Evolutionary conservation across 1,140 invertebrate genomes (phyloP), one percentile per base, ranked within the genome.

Genomic region (Drosophila santomea): DNA sequence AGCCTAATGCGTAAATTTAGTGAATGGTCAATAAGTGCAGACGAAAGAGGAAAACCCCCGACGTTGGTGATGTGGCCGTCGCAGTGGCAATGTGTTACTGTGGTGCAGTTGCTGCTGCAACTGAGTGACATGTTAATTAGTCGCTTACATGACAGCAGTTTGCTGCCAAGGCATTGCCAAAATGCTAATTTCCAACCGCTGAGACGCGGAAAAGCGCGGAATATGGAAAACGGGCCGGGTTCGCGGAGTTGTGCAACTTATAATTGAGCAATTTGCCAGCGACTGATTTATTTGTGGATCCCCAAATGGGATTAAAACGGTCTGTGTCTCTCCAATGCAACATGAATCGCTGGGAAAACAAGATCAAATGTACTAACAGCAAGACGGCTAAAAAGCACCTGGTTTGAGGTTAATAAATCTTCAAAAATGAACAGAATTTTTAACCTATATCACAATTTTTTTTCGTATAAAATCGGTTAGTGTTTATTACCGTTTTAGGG

Each of bases 121-220:
- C 71, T 90, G 82, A 90, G 79, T 90, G 86, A 90, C 86, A 90
- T 90, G 86, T 90, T 90, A 90, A 90, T 90, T 90, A 90, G 86
- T 90, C 86, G 86, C 88, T 82, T 91, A 90, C 86, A 90, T 90
- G 86, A 86, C 86, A 80, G 86, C 82, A 71, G 69, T 90, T 89
- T 80, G 85, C 71, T 84, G 73, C 62, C 74, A 63, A 72, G 78
- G 69, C 43, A 67, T 69, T 61, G 73, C 72, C 82, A 78, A 86
- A 89, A 89, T 88, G 85, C 54, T 89, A 89, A 89, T 86, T 86
- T 86, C 61, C 59, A 89, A 84, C 64, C 50, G 55, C 61, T 54
- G 47, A 54, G 60, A 44, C 64, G 61, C 61, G 60, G 47, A 68
- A 52, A 66, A 52, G 68, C 67, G 36, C 41, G 43, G 20, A 28